Evolutionary conservation across 2,797 vertebrate genomes (phyloP).

Genomic region (Sebastiscus albofasciatus): DNA sequence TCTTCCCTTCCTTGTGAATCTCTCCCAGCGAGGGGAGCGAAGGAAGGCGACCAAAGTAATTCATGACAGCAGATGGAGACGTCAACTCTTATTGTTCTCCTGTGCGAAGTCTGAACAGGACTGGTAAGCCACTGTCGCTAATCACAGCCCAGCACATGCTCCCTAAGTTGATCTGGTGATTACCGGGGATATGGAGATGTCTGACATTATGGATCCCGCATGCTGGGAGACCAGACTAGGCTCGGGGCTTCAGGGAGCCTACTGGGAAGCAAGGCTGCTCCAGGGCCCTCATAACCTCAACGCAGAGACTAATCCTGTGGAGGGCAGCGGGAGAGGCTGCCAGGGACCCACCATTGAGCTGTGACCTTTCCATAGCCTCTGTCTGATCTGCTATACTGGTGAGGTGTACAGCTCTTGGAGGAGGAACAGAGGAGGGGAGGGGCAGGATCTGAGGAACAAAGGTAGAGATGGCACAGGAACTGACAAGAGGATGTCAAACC

Average conservation of each 20-base stretch:
- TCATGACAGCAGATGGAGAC: slow-evolving; percentile 77
- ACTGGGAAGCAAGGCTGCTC: slow-evolving; percentile 38
- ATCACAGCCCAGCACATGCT: slow-evolving; percentile 53
- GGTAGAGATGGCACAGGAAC: neutral
- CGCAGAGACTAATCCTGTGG: slow-evolving; percentile 32
- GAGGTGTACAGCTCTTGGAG: slow-evolving; percentile 22
- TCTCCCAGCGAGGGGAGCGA: slow-evolving; percentile 45
- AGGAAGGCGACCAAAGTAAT: slow-evolving; percentile 52
- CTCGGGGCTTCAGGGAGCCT: slow-evolving; percentile 33
- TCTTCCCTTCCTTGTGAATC: slow-evolving; percentile 19
- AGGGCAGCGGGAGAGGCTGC: slow-evolving; percentile 50
- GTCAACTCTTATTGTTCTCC: slow-evolving; percentile 76
- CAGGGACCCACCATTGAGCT: slow-evolving; percentile 51
- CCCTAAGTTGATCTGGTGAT: slow-evolving; percentile 60
- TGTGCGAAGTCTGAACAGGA: slow-evolving; percentile 70
- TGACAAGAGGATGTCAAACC: slow-evolving; percentile 8
- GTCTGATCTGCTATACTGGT: slow-evolving; percentile 43
- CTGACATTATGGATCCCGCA: slow-evolving; percentile 70
- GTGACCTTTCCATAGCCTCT: slow-evolving; percentile 70
- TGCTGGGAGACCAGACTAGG: slow-evolving; percentile 67
- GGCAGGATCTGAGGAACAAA: neutral
- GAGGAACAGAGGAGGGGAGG: slow-evolving; percentile 13
- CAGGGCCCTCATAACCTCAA: slow-evolving; percentile 23
- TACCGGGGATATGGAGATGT: slow-evolving; percentile 67
- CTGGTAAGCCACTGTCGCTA: slow-evolving; percentile 63